These are phyloP conservation scores for Gortyna flavago DNA, from an alignment of 2,888 invertebrate genomes.

Conservation along the genomic window DNA sequence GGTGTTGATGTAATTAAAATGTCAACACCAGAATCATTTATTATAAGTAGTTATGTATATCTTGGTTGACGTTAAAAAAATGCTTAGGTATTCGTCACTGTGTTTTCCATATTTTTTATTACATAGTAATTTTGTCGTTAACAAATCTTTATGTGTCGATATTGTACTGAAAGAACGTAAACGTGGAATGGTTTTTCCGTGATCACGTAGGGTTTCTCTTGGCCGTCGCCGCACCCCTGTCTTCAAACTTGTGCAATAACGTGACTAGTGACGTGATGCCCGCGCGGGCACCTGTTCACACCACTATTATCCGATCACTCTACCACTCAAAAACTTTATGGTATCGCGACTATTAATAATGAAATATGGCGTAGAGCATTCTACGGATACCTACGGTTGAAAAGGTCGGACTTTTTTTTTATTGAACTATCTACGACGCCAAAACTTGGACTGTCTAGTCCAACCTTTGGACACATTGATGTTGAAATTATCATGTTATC, in stretches of 20 bases:
- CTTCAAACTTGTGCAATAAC: slow-evolving; percentile 84
- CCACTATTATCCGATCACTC: slow-evolving; percentile 51
- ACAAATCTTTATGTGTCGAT: background rate
- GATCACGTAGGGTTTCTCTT: slow-evolving; percentile 48
- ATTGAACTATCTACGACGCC: too few relatives aligned
- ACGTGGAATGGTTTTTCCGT: slow-evolving; percentile 29
- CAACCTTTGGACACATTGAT: background rate
- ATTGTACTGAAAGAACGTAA: slow-evolving; percentile 3
- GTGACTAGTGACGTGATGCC: slow-evolving; percentile 66
- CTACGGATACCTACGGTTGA: background rate
- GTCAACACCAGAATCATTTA: background rate
- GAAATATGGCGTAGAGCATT: slow-evolving; percentile 21
- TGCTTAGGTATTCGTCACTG: background rate
- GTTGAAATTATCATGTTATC: background rate
- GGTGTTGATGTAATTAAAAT: slow-evolving; percentile 76
- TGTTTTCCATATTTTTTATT: background rate
- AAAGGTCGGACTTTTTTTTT: background rate
- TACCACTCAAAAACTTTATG: slow-evolving; percentile 38
- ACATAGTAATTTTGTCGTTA: background rate
- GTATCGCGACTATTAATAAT: slow-evolving; percentile 30
- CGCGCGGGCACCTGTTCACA: slow-evolving; percentile 61
- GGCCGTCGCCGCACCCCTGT: slow-evolving; percentile 65
- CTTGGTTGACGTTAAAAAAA: background rate
- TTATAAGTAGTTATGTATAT: background rate
- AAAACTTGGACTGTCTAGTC: too few relatives aligned